These are phyloP conservation scores for Philhelius pedissequus DNA, from an alignment of 2,888 invertebrate genomes.

Conservation along the genomic window DNA sequence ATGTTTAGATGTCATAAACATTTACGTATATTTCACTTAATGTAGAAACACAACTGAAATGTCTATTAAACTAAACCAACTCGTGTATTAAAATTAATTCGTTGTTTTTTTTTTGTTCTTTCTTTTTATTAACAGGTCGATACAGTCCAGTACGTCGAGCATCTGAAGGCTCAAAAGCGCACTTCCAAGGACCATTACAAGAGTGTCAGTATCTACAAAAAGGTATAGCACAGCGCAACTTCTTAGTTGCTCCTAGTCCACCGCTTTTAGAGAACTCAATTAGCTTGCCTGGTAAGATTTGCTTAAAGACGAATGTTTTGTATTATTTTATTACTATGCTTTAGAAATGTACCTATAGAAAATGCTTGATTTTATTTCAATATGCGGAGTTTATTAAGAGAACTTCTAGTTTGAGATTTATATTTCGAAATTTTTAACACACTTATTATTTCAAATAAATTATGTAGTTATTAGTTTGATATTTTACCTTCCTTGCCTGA, in stretches of 20 bases:
- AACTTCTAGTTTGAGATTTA: background rate
- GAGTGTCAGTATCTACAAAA: slow-evolving; percentile 89
- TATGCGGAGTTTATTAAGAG: background rate
- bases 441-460: background rate
- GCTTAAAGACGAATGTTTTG: slow-evolving; percentile 34
- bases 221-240: slow-evolving; percentile 78
- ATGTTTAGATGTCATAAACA: background rate
- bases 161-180: slow-evolving; percentile 84
- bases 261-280: slow-evolving; percentile 79
- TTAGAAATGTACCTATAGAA: background rate
- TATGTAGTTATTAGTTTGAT: background rate
- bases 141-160: slow-evolving; percentile 95
- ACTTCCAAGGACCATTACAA: slow-evolving; percentile 85
- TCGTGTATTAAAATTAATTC: slow-evolving; percentile 81
- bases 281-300: slow-evolving; percentile 78
- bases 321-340: slow-evolving; percentile 6
- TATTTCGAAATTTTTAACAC: background rate
- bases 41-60: background rate
- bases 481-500: background rate
- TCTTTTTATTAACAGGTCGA: slow-evolving; percentile 78
- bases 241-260: slow-evolving; percentile 78
- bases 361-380: background rate
- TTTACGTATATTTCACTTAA: background rate
- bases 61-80: slow-evolving; percentile 80
- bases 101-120: slow-evolving; percentile 51